A percentile compares a stretch with the other conserved stretches of the same genome.
phyloP scores from a whole-genome alignment of 2,888 invertebrate genomes.

The Thereva unica region DNA sequence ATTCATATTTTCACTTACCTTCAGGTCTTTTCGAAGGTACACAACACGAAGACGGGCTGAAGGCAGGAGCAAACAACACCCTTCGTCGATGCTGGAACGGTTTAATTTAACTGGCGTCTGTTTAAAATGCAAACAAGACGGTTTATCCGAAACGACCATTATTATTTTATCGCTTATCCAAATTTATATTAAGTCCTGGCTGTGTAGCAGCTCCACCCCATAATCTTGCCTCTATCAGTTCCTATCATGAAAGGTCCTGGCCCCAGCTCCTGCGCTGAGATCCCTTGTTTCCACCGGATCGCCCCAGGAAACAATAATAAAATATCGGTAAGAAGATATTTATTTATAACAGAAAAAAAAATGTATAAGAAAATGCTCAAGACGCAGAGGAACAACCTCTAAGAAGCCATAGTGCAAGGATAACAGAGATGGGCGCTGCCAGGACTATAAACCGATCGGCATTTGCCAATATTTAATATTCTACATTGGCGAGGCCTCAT shows the following conservation, averaged over 20 bases:
- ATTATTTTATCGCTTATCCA: constrained; percentile 43
- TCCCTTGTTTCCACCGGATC: constrained; percentile 38
- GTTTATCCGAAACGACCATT: constrained; percentile 43
- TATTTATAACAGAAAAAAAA: constrained; percentile 36
- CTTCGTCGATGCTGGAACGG: constrained; percentile 1
- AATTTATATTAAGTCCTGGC: constrained; percentile 41
- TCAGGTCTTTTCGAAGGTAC: too few species aligned
- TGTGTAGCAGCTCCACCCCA: background rate
- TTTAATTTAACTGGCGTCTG: constrained; percentile 40
- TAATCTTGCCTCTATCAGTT: background rate
- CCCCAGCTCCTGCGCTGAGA: constrained; percentile 9
- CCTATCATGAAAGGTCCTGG: constrained; percentile 18
- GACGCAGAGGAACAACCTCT: background rate
- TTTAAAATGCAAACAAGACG: constrained; percentile 43
- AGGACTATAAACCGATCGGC: constrained; percentile 28
- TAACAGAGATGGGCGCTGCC: background rate
- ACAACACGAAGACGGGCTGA: too few species aligned
- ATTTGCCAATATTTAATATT: constrained; percentile 41
- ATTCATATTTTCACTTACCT: too few species aligned
- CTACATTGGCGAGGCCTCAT: constrained; percentile 2
- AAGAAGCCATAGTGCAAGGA: constrained; percentile 10
- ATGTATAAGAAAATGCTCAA: constrained; percentile 31
- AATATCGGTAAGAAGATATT: constrained; percentile 40
- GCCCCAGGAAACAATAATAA: constrained; percentile 43
- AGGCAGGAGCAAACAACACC: too few species aligned